phyloP scores from a whole-genome alignment of 2,888 invertebrate species.

The Fissipunctia ypsillon region DNA sequence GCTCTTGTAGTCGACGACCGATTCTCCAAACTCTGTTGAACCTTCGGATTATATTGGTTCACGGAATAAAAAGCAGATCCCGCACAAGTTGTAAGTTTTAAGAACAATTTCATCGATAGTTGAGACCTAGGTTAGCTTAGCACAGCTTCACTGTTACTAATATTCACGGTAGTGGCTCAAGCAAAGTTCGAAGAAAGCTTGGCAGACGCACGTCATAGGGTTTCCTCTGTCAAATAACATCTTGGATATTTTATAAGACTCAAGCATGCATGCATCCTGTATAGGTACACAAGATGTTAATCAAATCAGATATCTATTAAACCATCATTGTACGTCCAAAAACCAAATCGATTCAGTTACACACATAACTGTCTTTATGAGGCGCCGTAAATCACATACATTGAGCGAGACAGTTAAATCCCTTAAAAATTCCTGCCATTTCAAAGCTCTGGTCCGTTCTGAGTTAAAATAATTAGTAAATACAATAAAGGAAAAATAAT shows the following conservation, averaged over 20 bases:
- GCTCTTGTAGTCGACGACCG: neutral
- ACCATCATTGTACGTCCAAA: neutral
- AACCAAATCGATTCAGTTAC: neutral
- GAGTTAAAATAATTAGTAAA: slow-evolving; percentile 20
- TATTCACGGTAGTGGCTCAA: neutral
- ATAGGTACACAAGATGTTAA: too few species aligned
- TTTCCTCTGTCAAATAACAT: neutral
- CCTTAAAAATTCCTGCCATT: neutral
- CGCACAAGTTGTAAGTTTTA: slow-evolving; percentile 2
- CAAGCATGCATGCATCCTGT: neutral
- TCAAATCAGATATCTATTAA: neutral
- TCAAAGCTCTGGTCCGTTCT: slow-evolving; percentile 44
- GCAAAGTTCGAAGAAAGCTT: neutral
- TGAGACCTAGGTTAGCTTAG: neutral
- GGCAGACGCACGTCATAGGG: neutral
- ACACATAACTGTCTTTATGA: neutral
- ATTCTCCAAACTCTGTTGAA: slow-evolving; percentile 14
- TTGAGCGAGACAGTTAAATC: too few species aligned
- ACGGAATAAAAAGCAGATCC: slow-evolving; percentile 10
- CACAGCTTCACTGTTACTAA: neutral
- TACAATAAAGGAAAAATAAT: slow-evolving; percentile 6
- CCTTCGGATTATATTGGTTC: slow-evolving; percentile 19
- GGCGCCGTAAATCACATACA: neutral
- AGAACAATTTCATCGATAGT: neutral
- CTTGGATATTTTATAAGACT: neutral